Evolutionary conservation across 2,797 vertebrate species (phyloP).

Genomic region (Sciurus vulgaris): DNA sequence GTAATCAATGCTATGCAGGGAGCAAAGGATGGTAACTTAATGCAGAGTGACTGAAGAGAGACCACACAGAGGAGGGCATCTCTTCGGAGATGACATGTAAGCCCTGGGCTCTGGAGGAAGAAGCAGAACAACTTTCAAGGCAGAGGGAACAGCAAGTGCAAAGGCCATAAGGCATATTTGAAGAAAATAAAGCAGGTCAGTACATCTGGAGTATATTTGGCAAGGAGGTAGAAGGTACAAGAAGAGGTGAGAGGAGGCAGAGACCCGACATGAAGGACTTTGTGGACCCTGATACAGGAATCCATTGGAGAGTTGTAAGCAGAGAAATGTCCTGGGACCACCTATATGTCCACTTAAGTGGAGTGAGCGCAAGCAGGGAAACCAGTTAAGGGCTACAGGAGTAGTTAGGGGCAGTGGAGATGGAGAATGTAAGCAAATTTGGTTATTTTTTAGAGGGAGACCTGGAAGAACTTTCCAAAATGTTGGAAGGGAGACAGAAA

Average conservation of each 20-base stretch:
- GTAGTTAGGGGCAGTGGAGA: neutral
- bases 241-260: neutral
- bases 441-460: neutral
- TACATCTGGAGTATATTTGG: neutral
- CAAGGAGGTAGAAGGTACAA: neutral
- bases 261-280: fast-evolving
- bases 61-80: neutral
- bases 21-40: fast-evolving
- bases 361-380: neutral
- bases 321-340: neutral
- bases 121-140: neutral
- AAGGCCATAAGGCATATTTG: neutral
- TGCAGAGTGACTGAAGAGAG: neutral
- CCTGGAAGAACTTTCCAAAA: neutral
- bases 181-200: neutral
- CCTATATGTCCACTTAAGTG: too few species aligned
- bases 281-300: neutral
- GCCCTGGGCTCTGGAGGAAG: neutral
- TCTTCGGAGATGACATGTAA: neutral
- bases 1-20: neutral
- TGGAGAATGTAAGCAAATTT: neutral
- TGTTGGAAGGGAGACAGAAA: too few species aligned
- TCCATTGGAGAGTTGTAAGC: fast-evolving
- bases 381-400: neutral
- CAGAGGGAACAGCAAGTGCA: neutral